phyloP scores from a whole-genome alignment of 2,113 vertebrate genomes.

The Chamaea fasciata region DNA sequence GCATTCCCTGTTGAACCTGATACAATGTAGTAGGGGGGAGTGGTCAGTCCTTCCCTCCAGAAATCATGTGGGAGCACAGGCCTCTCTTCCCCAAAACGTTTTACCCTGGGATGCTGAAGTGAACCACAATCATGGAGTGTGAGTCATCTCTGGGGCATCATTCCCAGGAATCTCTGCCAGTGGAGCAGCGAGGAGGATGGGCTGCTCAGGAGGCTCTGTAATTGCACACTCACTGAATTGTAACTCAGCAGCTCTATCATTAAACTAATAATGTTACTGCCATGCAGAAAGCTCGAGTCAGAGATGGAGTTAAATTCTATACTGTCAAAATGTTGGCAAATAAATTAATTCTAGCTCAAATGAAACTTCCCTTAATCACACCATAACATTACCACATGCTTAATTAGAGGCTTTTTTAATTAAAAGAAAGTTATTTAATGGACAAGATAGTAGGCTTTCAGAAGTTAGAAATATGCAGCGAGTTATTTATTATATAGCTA shows the following conservation, averaged over 20 bases:
- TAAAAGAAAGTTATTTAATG: background rate
- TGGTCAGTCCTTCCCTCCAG: background rate
- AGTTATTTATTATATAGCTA: slow-evolving; percentile 20
- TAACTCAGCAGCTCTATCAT: background rate
- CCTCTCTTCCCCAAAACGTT: background rate
- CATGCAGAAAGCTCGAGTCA: background rate
- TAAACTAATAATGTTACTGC: background rate
- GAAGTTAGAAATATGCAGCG: background rate
- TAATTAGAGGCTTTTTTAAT: slow-evolving; percentile 10
- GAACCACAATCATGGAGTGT: background rate
- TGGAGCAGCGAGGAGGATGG: background rate
- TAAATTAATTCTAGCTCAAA: slow-evolving; percentile 15
- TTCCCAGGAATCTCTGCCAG: background rate
- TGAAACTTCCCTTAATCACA: slow-evolving; percentile 22
- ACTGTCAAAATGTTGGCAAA: slow-evolving; percentile 15
- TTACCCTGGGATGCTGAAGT: background rate
- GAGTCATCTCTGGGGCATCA: background rate
- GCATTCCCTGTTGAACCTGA: background rate
- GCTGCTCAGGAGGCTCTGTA: background rate
- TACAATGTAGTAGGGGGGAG: background rate
- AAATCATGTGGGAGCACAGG: background rate
- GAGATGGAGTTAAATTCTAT: background rate
- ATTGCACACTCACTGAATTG: background rate
- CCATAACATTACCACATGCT: background rate
- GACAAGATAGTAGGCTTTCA: slow-evolving; percentile 3